Evolutionary conservation across 2,797 vertebrate genomes (phyloP).

Genomic region (Chloroceryle inda): DNA sequence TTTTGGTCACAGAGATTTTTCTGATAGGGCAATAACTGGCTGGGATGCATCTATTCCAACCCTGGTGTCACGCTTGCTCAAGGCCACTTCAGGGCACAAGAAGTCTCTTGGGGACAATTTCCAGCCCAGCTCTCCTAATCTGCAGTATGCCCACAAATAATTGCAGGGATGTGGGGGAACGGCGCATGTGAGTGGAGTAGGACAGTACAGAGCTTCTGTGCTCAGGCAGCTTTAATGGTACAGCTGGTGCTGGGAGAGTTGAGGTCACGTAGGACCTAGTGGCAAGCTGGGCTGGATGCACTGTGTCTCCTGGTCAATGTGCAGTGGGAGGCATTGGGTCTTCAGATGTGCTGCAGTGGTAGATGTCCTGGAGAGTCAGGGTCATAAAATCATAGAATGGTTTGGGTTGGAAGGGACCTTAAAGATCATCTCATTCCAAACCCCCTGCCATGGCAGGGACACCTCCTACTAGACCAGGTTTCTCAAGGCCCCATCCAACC

Average conservation of each 20-base stretch:
- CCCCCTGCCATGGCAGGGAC: not conserved
- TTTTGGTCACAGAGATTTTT: not conserved
- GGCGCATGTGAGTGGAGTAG: accelerated
- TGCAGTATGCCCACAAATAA: not conserved
- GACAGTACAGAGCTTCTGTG: not conserved
- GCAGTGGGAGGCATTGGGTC: accelerated
- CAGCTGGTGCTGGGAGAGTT: not conserved
- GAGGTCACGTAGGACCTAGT: not conserved
- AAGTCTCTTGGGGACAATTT: not conserved
- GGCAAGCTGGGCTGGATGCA: not conserved
- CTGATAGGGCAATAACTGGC: not conserved
- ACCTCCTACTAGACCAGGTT: not conserved
- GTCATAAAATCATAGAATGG: not conserved
- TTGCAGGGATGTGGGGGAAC: not conserved
- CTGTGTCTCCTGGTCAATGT: not conserved
- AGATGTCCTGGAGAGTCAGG: not conserved
- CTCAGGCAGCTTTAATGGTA: not conserved
- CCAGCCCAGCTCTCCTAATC: not conserved
- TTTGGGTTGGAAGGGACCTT: not conserved
- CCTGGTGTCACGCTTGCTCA: not conserved
- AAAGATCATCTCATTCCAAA: not conserved
- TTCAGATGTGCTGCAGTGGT: not conserved
- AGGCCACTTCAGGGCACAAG: not conserved
- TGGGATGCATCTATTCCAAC: not conserved
- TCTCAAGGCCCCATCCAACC: not conserved